Evolutionary conservation across 2,797 vertebrate species (phyloP), one percentile per base, ranked within the genome.

Genomic region (Rhadinocentrus ornatus): DNA sequence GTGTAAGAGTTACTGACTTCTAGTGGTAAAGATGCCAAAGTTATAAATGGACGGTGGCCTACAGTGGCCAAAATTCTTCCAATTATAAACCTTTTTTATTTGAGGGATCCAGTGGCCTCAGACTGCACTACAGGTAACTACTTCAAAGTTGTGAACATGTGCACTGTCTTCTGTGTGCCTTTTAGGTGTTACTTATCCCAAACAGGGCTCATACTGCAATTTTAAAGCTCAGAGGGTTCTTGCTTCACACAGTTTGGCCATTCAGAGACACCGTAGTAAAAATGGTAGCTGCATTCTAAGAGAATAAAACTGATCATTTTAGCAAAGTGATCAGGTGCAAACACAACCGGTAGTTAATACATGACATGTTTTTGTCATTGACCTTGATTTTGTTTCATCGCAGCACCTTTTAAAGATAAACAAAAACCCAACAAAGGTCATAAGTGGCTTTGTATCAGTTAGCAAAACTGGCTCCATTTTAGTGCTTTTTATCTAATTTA

Each of bases 371-470:
- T 44, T 6, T 16, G 4, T 6, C 16, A 20, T 8, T 46, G 18
- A 46, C 2, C 44, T 46, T 46, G n/a, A 20, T n/a, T n/a, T 46
- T 46, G 1, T 18, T n/a, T n/a, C 3, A 18, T n/a, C 44, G 1
- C 6, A n/a, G 18, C 18, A 46, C 44, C 18, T 44, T 44, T 46
- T n/a, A 46, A n/a, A 46, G 6, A 24, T 62, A 26, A 32, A 35
- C 34, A 22, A n/a, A 73, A 72, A 54, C 18, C 18, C 32, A 29
- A 27, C 35, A 55, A 26, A 61, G 48, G 20, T 61, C 34, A 61
- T 48, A 41, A 6, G 16, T 35, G 20, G 22, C 32, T 61, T 24
- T 4, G 22, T 55, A 57, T 3, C 20, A 34, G 48, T 32, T 31
- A 32, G 34, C 20, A 20, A 34, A 70, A 0, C 3, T 1, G 11